phyloP scores from a whole-genome alignment of 2,113 vertebrate genomes.

The Malurus melanocephalus region DNA sequence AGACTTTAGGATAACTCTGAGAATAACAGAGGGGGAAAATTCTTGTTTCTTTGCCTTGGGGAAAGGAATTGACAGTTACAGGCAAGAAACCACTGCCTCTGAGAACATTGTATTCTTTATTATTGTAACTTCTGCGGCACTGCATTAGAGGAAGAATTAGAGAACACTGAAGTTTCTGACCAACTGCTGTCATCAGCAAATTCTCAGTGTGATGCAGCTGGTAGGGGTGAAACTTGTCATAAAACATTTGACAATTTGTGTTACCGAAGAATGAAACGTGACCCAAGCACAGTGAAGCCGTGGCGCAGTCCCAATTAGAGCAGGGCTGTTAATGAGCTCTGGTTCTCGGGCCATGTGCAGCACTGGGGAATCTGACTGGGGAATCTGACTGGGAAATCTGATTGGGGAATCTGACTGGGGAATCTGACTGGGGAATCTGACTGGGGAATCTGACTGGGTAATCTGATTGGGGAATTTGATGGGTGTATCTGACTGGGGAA shows the following conservation, averaged over 20 bases:
- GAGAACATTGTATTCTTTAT: background rate
- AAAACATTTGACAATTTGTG: background rate
- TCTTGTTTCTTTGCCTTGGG: background rate
- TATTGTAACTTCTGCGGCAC: background rate
- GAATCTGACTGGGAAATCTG: no score
- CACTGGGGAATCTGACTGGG: background rate
- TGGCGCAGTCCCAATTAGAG: background rate
- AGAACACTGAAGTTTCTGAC: background rate
- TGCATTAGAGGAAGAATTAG: background rate
- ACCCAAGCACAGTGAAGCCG: background rate
- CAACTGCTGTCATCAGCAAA: background rate
- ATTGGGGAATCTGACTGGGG: no score
- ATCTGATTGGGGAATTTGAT: no score
- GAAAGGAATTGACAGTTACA: background rate
- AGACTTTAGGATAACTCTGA: background rate
- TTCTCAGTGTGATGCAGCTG: background rate
- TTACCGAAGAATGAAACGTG: background rate
- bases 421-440: no score
- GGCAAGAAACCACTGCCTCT: background rate
- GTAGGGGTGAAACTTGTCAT: background rate
- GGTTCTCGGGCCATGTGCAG: background rate
- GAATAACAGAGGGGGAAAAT: background rate
- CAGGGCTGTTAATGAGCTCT: background rate
- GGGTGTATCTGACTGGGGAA: no score
- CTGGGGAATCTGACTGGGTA: no score